Conservation (phyloP, 2,797 vertebrate species). For the Delichon dasypus region DNA sequence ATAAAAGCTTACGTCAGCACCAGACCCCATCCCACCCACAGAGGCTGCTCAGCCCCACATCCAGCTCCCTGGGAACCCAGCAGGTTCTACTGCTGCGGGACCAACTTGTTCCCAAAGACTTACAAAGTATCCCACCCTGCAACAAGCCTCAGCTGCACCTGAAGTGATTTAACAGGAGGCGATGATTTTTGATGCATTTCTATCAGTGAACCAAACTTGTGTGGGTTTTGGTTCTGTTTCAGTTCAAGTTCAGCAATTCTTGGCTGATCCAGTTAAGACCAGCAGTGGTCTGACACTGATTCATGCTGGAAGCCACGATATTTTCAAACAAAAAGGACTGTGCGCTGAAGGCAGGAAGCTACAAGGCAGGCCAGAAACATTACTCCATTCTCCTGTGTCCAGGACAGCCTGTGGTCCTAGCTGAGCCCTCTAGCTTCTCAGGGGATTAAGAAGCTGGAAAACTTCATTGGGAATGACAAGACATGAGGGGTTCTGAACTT, state of each 20-base stretch:
- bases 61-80: background rate
- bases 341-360: background rate
- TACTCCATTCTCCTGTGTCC: background rate
- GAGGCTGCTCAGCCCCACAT: background rate
- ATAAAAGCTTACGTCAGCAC: background rate
- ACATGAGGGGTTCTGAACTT: background rate
- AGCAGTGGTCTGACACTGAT: background rate
- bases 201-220: background rate
- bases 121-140: background rate
- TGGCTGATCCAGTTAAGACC: background rate
- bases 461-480: background rate
- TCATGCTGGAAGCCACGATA: background rate
- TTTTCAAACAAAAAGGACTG: background rate
- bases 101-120: background rate
- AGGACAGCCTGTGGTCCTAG: background rate
- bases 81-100: background rate
- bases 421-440: background rate
- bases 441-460: background rate
- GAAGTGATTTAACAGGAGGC: background rate
- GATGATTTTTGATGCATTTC: slow-evolving; percentile 3
- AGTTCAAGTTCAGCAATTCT: slow-evolving; percentile 13
- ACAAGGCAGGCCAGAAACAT: background rate
- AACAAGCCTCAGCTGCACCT: background rate
- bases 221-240: background rate
- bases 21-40: background rate